Percentiles rank a stretch among this genome's conserved stretches.
These are phyloP conservation scores for Gymnothorax reevesii DNA, from an alignment of 2,797 vertebrate species.

Conservation along the genomic window DNA sequence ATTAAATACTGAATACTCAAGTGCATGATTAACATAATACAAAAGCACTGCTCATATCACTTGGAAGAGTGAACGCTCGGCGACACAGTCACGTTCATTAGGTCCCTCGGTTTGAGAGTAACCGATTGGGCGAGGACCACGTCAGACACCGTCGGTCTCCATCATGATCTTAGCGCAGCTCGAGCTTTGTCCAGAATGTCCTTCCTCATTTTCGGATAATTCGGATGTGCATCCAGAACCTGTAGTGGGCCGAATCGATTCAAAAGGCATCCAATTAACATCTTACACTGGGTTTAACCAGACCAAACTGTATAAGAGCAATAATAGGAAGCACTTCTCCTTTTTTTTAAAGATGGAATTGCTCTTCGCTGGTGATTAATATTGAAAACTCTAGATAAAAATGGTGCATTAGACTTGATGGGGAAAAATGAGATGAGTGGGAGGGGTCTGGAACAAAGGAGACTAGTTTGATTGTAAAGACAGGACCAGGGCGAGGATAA, in stretches of 20 bases:
- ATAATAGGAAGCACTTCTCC: background rate
- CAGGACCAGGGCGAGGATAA: too few relatives aligned
- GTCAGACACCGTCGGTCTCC: slow-evolving; percentile 11
- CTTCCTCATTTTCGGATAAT: slow-evolving; percentile 94
- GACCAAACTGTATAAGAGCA: background rate
- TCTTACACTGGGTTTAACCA: background rate
- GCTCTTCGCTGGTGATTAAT: too few relatives aligned
- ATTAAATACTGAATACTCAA: slow-evolving; percentile 7
- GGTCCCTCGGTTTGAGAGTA: slow-evolving; percentile 5
- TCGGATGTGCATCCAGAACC: slow-evolving; percentile 89
- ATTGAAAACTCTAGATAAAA: too few relatives aligned
- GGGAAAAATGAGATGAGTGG: too few relatives aligned
- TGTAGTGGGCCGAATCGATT: slow-evolving; percentile 50
- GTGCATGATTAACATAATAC: slow-evolving; percentile 22
- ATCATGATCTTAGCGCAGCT: slow-evolving; percentile 79
- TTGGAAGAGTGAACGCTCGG: background rate
- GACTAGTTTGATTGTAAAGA: too few relatives aligned
- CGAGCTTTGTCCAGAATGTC: slow-evolving; percentile 97
- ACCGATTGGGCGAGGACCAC: slow-evolving; percentile 16
- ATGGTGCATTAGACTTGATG: too few relatives aligned
- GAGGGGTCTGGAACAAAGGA: too few relatives aligned
- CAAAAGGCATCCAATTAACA: background rate
- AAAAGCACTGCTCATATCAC: slow-evolving; percentile 22
- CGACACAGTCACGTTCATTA: slow-evolving; percentile 24
- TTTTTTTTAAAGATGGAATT: too few relatives aligned